These are phyloP conservation scores for Brachylomia viminalis DNA, from an alignment of 2,888 invertebrate species.

Conservation along the genomic window DNA sequence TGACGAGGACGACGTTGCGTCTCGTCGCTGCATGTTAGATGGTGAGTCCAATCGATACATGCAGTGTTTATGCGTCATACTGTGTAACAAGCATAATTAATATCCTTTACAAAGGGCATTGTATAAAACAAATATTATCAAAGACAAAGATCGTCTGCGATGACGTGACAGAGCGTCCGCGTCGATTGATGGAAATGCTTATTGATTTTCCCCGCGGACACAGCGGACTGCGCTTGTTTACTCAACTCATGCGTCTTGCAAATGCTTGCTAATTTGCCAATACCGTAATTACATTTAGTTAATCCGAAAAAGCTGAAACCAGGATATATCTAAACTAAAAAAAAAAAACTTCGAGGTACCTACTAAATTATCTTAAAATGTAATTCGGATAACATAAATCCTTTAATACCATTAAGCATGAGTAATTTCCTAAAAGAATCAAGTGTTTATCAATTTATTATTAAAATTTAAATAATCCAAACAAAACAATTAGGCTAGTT, in stretches of 20 bases:
- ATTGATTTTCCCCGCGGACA: conserved; percentile 65
- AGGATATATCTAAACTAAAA: not conserved
- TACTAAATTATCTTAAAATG: conserved; percentile 14
- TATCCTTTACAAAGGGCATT: conserved; percentile 39
- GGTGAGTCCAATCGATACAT: conserved; percentile 79
- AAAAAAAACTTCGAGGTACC: no score
- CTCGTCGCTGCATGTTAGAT: conserved; percentile 88
- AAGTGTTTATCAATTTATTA: conserved; percentile 18
- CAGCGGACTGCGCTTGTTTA: conserved; percentile 46
- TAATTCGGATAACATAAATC: conserved; percentile 45
- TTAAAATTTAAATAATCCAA: conserved; percentile 22
- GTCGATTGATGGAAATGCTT: conserved; percentile 61
- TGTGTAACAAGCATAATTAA: conserved; percentile 15
- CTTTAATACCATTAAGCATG: conserved; percentile 8
- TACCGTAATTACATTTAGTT: not conserved
- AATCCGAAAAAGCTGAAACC: not conserved
- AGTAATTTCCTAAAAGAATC: conserved; percentile 4
- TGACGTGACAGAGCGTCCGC: conserved; percentile 60
- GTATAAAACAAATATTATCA: conserved; percentile 43
- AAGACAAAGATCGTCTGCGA: conserved; percentile 67
- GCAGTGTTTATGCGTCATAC: conserved; percentile 41
- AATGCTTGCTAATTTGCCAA: conserved; percentile 11
- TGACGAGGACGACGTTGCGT: conserved; percentile 84
- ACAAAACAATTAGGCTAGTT: conserved; percentile 43
- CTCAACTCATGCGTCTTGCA: conserved; percentile 26